Percentiles rank a stretch among this genome's conserved stretches.
These are phyloP conservation scores for Polypedilum vanderplanki DNA, from an alignment of 1,140 invertebrate species.

Conservation along the genomic window DNA sequence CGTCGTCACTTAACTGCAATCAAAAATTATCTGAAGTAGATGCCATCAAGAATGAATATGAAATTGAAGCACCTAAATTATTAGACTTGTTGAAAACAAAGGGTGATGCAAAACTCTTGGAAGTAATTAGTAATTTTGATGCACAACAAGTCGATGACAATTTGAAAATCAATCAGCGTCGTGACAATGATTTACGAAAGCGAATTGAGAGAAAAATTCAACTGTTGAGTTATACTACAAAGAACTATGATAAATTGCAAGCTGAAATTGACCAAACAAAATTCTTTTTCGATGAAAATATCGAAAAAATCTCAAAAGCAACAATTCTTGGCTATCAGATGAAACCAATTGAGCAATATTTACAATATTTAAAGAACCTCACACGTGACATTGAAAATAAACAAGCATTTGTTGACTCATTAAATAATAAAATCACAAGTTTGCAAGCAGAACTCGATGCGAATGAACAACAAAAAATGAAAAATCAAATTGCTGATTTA, in stretches of 20 bases:
- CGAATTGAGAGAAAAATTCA: slow-evolving; percentile 74
- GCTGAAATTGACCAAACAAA: slow-evolving; percentile 66
- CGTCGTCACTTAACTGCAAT: slow-evolving; percentile 68
- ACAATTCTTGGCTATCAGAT: slow-evolving; percentile 66
- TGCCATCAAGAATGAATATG: slow-evolving; percentile 62
- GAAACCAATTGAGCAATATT: slow-evolving; percentile 62
- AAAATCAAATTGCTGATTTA: slow-evolving; percentile 56
- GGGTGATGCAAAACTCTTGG: slow-evolving; percentile 58
- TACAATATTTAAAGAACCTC: slow-evolving; percentile 62
- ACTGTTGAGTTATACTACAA: slow-evolving; percentile 69
- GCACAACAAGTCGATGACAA: slow-evolving; percentile 86
- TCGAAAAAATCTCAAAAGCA: slow-evolving; percentile 57
- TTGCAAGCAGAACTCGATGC: slow-evolving; percentile 80
- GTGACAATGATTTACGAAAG: slow-evolving; percentile 74
- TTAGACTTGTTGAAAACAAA: slow-evolving; percentile 60
- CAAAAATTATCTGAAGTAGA: slow-evolving; percentile 68
- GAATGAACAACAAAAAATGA: slow-evolving; percentile 63
- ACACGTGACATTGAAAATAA: slow-evolving; percentile 80
- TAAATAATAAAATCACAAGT: slow-evolving; percentile 73
- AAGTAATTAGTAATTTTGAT: slow-evolving; percentile 77
- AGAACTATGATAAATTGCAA: slow-evolving; percentile 68
- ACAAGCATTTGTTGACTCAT: slow-evolving; percentile 68
- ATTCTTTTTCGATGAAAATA: slow-evolving; percentile 72
- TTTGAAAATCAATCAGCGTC: slow-evolving; percentile 72
- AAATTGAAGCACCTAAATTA: slow-evolving; percentile 58